Evolutionary conservation across 2,113 vertebrate species (phyloP), one percentile per base, ranked within the genome.

Genomic region (Apaloderma vittatum): DNA sequence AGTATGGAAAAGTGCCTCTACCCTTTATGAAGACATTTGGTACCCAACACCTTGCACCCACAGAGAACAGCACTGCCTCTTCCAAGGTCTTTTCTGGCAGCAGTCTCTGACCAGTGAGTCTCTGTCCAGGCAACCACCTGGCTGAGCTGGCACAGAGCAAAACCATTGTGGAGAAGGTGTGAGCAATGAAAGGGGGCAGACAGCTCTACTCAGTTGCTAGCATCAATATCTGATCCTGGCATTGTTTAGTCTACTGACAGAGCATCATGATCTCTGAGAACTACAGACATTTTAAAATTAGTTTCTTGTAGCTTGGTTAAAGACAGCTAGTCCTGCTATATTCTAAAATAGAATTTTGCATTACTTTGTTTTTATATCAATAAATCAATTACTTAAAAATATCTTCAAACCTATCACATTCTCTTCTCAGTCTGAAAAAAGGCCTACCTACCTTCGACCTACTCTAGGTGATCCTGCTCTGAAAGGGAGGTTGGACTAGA

Each of bases 181-280:
- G 3, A 34, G 18, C 26, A 59, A 24, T 17, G 15, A 43, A 59
- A 54, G 4, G 7, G 22, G 4, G 46, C 12, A 55, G 46, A 37
- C 18, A 51, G 4, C 37, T 67, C 34, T 0, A 2, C 17, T 49
- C 21, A 24, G 4, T 22, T n/a, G 46, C 22, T 34, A 49, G 30
- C 9, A 51, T 11, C 1, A 0, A 62, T 30, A 24, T n/a, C 1
- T 0, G 7, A 40, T 17, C 68, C 20, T 36, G 26, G n/a, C n/a
- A 24, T 14, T 51, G 43, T n/a, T 71, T 46, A 29, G 15, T 34
- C 14, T 27, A 23, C 26, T 43, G 37, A 32, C 3, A 40, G 5
- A 80, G 7, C 40, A 78, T 9, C 20, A 43, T 4, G 11, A 59
- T 4, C 34, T 19, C 45, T 82, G 34, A 76, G 49, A 87, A 75